These are phyloP conservation scores for Ischnus inquisitorius DNA, from an alignment of 2,888 invertebrate genomes.

Conservation along the genomic window DNA sequence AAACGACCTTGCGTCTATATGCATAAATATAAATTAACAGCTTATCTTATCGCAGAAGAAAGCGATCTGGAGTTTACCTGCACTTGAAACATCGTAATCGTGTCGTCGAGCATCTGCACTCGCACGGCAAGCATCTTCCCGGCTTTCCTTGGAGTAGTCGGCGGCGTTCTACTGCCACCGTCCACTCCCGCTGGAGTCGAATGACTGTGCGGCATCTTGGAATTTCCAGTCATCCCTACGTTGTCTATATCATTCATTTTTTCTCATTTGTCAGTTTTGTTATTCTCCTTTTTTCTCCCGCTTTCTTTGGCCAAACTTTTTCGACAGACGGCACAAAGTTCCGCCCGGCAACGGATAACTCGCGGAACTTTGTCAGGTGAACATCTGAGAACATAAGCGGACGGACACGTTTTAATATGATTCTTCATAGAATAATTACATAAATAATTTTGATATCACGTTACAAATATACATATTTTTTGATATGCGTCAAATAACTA, in stretches of 20 bases:
- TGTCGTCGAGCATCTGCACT: constrained; percentile 96
- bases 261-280: constrained; percentile 61
- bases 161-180: constrained; percentile 91
- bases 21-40: background rate
- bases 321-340: constrained; percentile 14
- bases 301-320: constrained; percentile 24
- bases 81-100: constrained; percentile 96
- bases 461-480: background rate
- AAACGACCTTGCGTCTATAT: background rate
- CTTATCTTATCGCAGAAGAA: background rate
- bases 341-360: constrained; percentile 15
- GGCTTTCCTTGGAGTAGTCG: constrained; percentile 92
- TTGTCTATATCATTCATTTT: constrained; percentile 83
- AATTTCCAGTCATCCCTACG: constrained; percentile 84
- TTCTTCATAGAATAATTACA: background rate
- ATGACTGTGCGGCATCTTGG: constrained; percentile 93
- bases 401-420: background rate
- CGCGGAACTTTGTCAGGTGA: constrained; percentile 53
- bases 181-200: constrained; percentile 95
- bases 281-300: background rate
- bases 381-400: constrained; percentile 53
- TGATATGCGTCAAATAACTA: background rate
- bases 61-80: constrained; percentile 88
- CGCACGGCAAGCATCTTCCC: constrained; percentile 96
- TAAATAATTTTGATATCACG: background rate